A percentile compares a stretch with the other conserved stretches of the same genome.
These are phyloP conservation scores for Lasioglossum albipes DNA, from an alignment of 1,140 invertebrate genomes.

Conservation along the genomic window DNA sequence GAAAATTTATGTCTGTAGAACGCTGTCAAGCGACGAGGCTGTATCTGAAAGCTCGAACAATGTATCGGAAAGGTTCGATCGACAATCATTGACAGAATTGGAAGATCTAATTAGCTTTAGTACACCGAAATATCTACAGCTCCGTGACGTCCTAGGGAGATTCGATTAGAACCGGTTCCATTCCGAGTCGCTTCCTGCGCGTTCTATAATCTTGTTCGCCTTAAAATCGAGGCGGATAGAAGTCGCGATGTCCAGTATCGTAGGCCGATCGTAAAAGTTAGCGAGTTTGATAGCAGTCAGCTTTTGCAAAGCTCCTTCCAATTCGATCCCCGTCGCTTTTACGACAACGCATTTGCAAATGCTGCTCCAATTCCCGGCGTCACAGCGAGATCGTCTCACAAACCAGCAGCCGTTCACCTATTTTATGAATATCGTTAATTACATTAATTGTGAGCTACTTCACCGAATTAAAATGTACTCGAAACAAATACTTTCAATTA, in stretches of 20 bases:
- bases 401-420: not conserved
- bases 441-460: too few species aligned
- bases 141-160: not conserved
- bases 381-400: not conserved
- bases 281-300: slow-evolving; percentile 61
- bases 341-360: slow-evolving; percentile 48
- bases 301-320: slow-evolving; percentile 47
- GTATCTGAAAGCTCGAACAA: not conserved
- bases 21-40: too few species aligned
- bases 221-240: slow-evolving; percentile 3
- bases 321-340: slow-evolving; percentile 59
- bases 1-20: too few species aligned
- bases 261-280: slow-evolving; percentile 64
- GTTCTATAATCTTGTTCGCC: slow-evolving; percentile 21
- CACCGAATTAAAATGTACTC: too few species aligned
- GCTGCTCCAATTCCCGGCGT: slow-evolving; percentile 50
- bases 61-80: not conserved
- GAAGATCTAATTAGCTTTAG: not conserved
- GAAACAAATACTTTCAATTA: too few species aligned
- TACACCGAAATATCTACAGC: not conserved
- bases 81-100: not conserved
- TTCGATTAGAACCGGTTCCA: slow-evolving; percentile 19
- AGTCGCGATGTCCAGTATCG: slow-evolving; percentile 42
- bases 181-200: not conserved
- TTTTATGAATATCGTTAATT: not conserved